These are phyloP conservation scores for Crocidura indochinensis DNA, from an alignment of 2,797 vertebrate species.

Conservation along the genomic window DNA sequence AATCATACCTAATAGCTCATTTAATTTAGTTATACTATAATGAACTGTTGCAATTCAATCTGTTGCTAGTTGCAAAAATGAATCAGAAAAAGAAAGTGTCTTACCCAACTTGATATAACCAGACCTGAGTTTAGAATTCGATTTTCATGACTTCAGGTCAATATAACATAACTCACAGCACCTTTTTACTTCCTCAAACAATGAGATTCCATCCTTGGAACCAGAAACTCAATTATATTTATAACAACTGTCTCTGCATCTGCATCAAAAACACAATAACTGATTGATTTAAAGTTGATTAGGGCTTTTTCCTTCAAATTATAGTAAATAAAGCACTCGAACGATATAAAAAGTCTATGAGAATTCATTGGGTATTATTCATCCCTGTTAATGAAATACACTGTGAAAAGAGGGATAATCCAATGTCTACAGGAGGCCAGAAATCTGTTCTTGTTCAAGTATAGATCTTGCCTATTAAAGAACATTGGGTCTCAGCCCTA, in stretches of 20 bases:
- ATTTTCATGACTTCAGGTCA: conserved; percentile 18
- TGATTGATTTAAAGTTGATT: conserved; percentile 21
- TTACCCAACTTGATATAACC: not conserved
- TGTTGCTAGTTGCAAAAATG: not conserved
- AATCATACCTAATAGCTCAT: not conserved
- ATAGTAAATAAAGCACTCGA: conserved; percentile 51
- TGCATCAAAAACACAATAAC: not conserved
- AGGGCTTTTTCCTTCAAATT: conserved; percentile 50
- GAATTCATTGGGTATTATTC: conserved; percentile 69
- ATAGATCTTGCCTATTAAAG: conserved; percentile 73
- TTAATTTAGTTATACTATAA: not conserved
- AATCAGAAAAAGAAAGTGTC: not conserved
- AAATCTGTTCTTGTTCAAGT: conserved; percentile 68
- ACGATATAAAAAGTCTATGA: conserved; percentile 59
- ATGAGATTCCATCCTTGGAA: conserved; percentile 16
- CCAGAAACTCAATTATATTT: conserved; percentile 20
- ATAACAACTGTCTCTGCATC: not conserved
- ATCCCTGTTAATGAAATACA: conserved; percentile 69
- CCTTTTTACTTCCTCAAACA: not conserved
- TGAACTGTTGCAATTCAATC: not conserved
- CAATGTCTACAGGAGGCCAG: conserved; percentile 25
- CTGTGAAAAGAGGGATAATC: conserved; percentile 57
- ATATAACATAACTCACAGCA: not conserved
- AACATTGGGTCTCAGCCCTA: conserved; percentile 77
- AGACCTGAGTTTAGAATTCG: not conserved